phyloP scores from a whole-genome alignment of 2,797 vertebrate genomes.

The Sebastes hopkinsi region DNA sequence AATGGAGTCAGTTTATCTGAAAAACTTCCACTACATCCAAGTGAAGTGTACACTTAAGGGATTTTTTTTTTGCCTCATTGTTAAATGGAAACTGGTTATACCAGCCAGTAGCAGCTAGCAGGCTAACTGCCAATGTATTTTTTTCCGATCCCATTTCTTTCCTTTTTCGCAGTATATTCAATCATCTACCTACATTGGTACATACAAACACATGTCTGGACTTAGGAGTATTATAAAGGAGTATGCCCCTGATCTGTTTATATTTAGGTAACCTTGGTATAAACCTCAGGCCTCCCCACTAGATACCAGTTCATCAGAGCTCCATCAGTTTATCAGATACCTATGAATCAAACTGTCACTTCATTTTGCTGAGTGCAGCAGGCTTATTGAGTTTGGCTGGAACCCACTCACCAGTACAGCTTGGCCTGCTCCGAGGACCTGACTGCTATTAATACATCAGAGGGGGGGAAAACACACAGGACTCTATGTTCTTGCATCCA shows the following conservation, averaged over 20 bases:
- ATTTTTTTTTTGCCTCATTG: background rate
- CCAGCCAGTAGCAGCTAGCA: slow-evolving; percentile 12
- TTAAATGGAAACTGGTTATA: slow-evolving; percentile 27
- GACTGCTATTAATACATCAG: slow-evolving; percentile 67
- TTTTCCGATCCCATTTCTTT: slow-evolving; percentile 12
- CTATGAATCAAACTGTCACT: slow-evolving; percentile 39
- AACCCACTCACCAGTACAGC: slow-evolving; percentile 39
- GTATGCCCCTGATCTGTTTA: slow-evolving; percentile 61
- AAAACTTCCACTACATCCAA: background rate
- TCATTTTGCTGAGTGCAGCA: slow-evolving; percentile 52
- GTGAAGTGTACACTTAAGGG: background rate
- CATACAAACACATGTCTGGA: background rate
- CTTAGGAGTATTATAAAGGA: slow-evolving; percentile 49
- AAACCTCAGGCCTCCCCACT: slow-evolving; percentile 18
- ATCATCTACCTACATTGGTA: slow-evolving; percentile 4
- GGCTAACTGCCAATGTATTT: background rate
- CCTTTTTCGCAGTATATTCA: background rate
- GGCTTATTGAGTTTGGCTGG: slow-evolving; percentile 60
- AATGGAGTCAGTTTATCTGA: background rate
- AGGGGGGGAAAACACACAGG: slow-evolving; percentile 49
- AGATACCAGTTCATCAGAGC: slow-evolving; percentile 36
- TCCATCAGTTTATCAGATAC: slow-evolving; percentile 36
- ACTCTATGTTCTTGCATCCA: slow-evolving; percentile 60
- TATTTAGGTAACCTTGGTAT: slow-evolving; percentile 64
- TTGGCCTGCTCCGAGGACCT: slow-evolving; percentile 48